Evolutionary conservation across 2,888 invertebrate species (phyloP).

Genomic region (Exephanes ischioxanthus): DNA sequence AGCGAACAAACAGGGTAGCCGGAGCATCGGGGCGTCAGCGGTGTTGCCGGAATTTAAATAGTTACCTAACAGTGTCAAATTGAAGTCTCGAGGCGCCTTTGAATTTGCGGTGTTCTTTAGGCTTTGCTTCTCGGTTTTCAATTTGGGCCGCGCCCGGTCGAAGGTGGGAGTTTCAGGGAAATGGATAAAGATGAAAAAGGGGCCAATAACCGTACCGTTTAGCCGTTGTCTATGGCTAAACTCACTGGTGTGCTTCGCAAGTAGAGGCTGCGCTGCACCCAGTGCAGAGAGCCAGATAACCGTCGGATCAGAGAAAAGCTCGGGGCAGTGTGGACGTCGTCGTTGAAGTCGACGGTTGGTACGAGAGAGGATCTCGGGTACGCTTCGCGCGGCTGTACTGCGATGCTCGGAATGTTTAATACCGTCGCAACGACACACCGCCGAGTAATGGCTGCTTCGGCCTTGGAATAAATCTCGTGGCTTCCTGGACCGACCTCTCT

Average conservation of each 20-base stretch:
- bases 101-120: too few relatives aligned
- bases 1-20: too few relatives aligned
- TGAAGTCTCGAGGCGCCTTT: too few relatives aligned
- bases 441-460: constrained; percentile 79
- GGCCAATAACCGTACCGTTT: background rate
- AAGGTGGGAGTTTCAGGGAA: background rate
- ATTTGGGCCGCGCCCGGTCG: background rate
- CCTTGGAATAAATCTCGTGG: constrained; percentile 79
- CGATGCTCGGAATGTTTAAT: constrained; percentile 83
- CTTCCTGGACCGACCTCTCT: constrained; percentile 39
- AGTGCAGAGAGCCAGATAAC: constrained; percentile 15
- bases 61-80: too few relatives aligned
- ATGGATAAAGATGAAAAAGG: background rate
- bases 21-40: too few relatives aligned
- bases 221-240: background rate
- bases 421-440: constrained; percentile 79
- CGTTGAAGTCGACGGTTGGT: constrained; percentile 46
- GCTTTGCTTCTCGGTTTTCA: too few relatives aligned
- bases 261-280: constrained; percentile 4
- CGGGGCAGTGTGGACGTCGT: constrained; percentile 33
- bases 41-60: too few relatives aligned
- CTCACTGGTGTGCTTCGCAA: background rate
- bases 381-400: constrained; percentile 71
- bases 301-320: constrained; percentile 28
- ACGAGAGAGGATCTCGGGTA: constrained; percentile 29